Evolutionary conservation across 2,888 invertebrate genomes (phyloP), one percentile per base, ranked within the genome.

Genomic region (Sesia bembeciformis): DNA sequence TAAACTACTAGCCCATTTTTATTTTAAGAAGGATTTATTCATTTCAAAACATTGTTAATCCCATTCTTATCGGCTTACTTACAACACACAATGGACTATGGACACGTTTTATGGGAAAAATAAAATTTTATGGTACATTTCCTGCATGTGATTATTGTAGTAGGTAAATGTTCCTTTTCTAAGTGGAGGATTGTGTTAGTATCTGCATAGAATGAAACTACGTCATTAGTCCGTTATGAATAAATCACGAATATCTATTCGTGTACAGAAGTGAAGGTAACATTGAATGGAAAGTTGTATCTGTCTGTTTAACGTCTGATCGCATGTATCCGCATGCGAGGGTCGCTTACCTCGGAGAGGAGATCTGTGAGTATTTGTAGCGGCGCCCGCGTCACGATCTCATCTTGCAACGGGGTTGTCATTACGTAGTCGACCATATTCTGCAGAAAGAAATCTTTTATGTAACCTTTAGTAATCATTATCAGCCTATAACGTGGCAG

Each of bases 361-460:
- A 95, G 84, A 66, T 93, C 92, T 3, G 94, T 94, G 38, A 94
- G 92, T 39, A 94, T 92, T 67, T 94, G 93, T 58, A 95, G 77
- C 3, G 95, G 94, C 41, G 93, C 92, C 53, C 93, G 91, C 58
- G 93, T 93, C 46, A 95, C 93, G 65, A 92, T 91, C 61, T 94
- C 94, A 70, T 95, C 95, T 80, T 95, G 94, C 51, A 95, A 88
- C 0, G 95, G 94, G 3, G 94, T 94, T 58, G 92, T 92, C 74
- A 94, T 90, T 1, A 93, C 93, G 64, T 94, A 93, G 67, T 95
- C 94, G 53, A 95, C 93, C 92, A 95, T 91, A 61, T 91, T 92
- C 94, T 94, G 85, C 49, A 86, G 87, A 39, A 4, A 50, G 7
- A 50, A 6, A 23, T 23, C 23, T 23, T 23, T 23, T 23, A 23